Evolutionary conservation across 53 echinoderm and acorn worm genomes (phyloP).

Genomic region (Hippasteria phrygiana): DNA sequence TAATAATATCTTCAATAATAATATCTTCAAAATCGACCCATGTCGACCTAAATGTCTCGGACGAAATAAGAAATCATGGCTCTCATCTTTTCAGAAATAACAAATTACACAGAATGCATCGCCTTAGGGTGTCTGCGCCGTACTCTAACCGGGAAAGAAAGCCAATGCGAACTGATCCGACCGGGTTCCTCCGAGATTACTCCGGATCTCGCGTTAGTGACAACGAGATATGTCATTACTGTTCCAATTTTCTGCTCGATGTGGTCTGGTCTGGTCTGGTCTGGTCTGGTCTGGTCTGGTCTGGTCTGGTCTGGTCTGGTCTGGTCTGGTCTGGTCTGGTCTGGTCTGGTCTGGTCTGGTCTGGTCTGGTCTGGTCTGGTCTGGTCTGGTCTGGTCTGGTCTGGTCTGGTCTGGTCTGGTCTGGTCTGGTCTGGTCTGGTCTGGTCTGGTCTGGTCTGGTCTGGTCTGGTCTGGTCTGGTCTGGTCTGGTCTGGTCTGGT

Average conservation of each 20-base stretch:
- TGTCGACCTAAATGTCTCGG: not conserved
- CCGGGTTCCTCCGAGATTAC: not conserved
- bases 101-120: not conserved
- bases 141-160: not conserved
- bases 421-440: too few species aligned
- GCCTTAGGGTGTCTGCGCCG: not conserved
- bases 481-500: too few species aligned
- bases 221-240: slow-evolving; percentile 12
- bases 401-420: too few species aligned
- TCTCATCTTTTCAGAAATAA: slow-evolving; percentile 8
- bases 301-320: too few species aligned
- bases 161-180: not conserved
- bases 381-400: too few species aligned
- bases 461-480: too few species aligned
- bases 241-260: slow-evolving; percentile 52
- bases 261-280: not conserved
- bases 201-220: not conserved
- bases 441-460: too few species aligned
- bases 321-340: too few species aligned
- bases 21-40: slow-evolving; percentile 2
- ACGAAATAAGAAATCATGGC: not conserved
- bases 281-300: not conserved
- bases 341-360: too few species aligned
- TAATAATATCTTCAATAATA: not conserved
- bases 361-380: too few species aligned